phyloP scores from a whole-genome alignment of 2,113 vertebrate genomes.

The human (Homo sapiens) region DNA sequence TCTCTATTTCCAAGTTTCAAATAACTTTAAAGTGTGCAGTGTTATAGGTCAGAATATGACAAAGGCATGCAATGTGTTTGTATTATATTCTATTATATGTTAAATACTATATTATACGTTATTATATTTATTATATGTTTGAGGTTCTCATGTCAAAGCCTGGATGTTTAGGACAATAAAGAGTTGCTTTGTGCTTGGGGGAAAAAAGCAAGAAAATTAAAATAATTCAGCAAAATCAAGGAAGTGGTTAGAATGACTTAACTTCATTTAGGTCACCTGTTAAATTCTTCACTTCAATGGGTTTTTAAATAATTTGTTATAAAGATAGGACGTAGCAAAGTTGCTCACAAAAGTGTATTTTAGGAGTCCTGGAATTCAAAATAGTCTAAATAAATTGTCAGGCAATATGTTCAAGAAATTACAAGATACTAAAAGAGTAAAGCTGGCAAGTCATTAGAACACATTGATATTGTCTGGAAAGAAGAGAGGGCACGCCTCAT shows the following conservation, averaged over 20 bases:
- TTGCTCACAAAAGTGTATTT: neutral
- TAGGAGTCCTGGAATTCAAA: neutral
- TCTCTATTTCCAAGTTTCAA: constrained; percentile 74
- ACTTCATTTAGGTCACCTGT: neutral
- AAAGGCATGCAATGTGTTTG: constrained; percentile 66
- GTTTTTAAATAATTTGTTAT: neutral
- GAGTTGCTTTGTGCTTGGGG: too few relatives aligned
- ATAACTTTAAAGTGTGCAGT: constrained; percentile 64
- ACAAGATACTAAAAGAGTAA: neutral
- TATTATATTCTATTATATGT: constrained; percentile 43
- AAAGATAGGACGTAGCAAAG: neutral
- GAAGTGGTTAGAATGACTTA: neutral
- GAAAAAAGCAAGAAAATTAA: neutral
- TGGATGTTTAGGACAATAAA: too few relatives aligned
- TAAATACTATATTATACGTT: too few relatives aligned
- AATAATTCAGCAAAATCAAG: constrained; percentile 23
- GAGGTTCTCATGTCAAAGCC: too few relatives aligned
- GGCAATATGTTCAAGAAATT: neutral
- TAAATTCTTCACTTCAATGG: constrained; percentile 5
- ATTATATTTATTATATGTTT: too few relatives aligned
- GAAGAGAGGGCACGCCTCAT: neutral
- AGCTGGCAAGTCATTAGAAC: neutral
- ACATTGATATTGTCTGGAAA: neutral
- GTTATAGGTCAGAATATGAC: constrained; percentile 70
- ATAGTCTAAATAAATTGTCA: neutral